Evolutionary conservation across 2,797 vertebrate species (phyloP), one percentile per base, ranked within the genome.

Genomic region (Mastacembelus armatus): DNA sequence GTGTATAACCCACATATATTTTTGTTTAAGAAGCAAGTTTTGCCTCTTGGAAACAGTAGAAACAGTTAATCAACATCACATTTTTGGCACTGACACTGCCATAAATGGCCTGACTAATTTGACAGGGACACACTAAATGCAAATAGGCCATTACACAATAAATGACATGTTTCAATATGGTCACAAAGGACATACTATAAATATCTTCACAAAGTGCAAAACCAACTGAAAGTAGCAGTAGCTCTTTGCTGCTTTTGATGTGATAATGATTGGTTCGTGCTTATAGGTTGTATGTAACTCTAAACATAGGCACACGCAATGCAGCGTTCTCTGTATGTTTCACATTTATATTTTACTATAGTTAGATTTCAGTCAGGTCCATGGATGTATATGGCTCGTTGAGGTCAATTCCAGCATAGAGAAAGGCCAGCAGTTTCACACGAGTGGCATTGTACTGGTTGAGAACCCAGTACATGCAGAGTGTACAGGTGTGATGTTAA

Each of bases 51-150:
- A 42, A 59, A 36, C 9, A 22, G 40, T 55, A 71, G 27, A 29
- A 29, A 32, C 11, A 61, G 10, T 6, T 72, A 65, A 66, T 78
- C 49, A 84, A 83, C 69, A 30, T 69, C 21, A 74, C 26, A 67
- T 66, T 55, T 81, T 81, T 79, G 77, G 71, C 80, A 85, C 71
- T 38, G 62, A 81, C 71, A 75, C 45, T 48, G 10, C 35, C 70
- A 83, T 48, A 77, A 76, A 66, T 54, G 40, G 67, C 24, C 29
- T 48, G n/a, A n/a, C 65, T 35, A 56, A 48, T 49, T 52, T 62
- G 48, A 86, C 71, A 66, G 12, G 70, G 52, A 77, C 71, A 85
- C 60, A 73, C 45, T 74, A 33, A 86, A 69, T 77, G 49, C 52
- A 47, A 74, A 70, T 59, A 72, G 77, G 60, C 60, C 62, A 58